Evolutionary conservation across 2,797 vertebrate species (phyloP).

Genomic region (Discoglossus pictus): DNA sequence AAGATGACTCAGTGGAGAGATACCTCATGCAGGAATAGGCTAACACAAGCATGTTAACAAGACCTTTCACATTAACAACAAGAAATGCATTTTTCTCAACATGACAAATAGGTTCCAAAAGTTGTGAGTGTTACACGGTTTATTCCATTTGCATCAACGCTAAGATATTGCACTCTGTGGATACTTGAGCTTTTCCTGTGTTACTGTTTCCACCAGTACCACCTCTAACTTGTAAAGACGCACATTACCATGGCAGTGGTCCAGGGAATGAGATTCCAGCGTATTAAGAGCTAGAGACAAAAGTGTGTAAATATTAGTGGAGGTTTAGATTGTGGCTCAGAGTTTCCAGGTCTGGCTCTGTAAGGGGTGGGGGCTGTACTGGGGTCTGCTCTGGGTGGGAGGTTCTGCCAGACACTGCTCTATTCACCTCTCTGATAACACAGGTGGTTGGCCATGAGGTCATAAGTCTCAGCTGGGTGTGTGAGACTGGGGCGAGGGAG

Average conservation of each 20-base stretch:
- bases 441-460: slow-evolving; percentile 48
- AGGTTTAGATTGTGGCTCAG: slow-evolving; percentile 38
- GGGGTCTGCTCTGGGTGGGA: slow-evolving; percentile 12
- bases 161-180: slow-evolving; percentile 10
- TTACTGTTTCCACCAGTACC: slow-evolving; percentile 29
- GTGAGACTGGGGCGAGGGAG: slow-evolving; percentile 1
- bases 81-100: slow-evolving; percentile 2
- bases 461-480: slow-evolving; percentile 35
- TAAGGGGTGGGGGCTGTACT: slow-evolving; percentile 21
- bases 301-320: slow-evolving; percentile 50
- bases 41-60: neutral
- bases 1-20: slow-evolving; percentile 4
- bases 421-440: slow-evolving; percentile 51
- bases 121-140: neutral
- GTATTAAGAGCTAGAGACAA: slow-evolving; percentile 42
- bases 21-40: neutral
- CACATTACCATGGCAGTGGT: slow-evolving; percentile 25
- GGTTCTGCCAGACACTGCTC: slow-evolving; percentile 38
- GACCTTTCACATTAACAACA: neutral
- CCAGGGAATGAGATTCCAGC: slow-evolving; percentile 43
- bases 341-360: slow-evolving; percentile 48
- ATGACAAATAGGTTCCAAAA: slow-evolving; percentile 20
- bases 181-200: neutral
- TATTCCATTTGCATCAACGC: slow-evolving; percentile 17
- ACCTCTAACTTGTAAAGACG: slow-evolving; percentile 32